A percentile compares a stretch with the other conserved stretches of the same genome.
These are phyloP conservation scores for Drosophila gaucha DNA, from an alignment of 2,888 invertebrate genomes.

Conservation along the genomic window DNA sequence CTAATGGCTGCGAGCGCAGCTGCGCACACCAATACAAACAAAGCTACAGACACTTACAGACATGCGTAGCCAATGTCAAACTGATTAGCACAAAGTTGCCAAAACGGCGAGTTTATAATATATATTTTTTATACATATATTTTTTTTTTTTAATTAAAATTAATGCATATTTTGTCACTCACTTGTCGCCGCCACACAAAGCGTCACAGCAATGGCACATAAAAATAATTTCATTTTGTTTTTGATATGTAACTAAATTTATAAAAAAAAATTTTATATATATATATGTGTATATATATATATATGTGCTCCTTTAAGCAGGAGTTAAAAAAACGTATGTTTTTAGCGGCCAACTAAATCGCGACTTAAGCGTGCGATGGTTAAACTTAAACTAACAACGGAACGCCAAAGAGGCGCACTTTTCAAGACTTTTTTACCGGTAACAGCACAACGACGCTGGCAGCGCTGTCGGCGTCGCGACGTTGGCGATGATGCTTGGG, in stretches of 20 bases:
- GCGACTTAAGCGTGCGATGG: slow-evolving; percentile 81
- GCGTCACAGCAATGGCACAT: slow-evolving; percentile 82
- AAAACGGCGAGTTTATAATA: slow-evolving; percentile 16
- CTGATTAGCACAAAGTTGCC: slow-evolving; percentile 57
- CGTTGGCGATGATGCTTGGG: slow-evolving; percentile 29
- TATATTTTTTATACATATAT: not conserved
- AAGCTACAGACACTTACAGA: not conserved
- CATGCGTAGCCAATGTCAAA: slow-evolving; percentile 59
- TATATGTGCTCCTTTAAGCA: slow-evolving; percentile 25
- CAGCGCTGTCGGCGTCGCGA: slow-evolving; percentile 45
- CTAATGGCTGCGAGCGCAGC: not conserved
- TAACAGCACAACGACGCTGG: slow-evolving; percentile 38
- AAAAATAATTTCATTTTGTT: slow-evolving; percentile 83
- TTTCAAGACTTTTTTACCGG: slow-evolving; percentile 84
- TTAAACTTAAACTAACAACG: slow-evolving; percentile 84
- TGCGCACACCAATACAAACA: not conserved
- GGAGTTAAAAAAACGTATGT: slow-evolving; percentile 15
- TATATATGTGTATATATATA: slow-evolving; percentile 9
- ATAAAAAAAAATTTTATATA: slow-evolving; percentile 21
- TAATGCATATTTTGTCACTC: slow-evolving; percentile 70
- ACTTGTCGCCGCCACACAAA: slow-evolving; percentile 83
- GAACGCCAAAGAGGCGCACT: slow-evolving; percentile 82
- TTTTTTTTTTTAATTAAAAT: slow-evolving; percentile 2
- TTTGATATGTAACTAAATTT: slow-evolving; percentile 40
- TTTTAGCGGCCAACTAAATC: slow-evolving; percentile 46